Base-by-base conservation (phyloP, 2,888 invertebrate genomes). In the Spisula subtruncata region DNA sequence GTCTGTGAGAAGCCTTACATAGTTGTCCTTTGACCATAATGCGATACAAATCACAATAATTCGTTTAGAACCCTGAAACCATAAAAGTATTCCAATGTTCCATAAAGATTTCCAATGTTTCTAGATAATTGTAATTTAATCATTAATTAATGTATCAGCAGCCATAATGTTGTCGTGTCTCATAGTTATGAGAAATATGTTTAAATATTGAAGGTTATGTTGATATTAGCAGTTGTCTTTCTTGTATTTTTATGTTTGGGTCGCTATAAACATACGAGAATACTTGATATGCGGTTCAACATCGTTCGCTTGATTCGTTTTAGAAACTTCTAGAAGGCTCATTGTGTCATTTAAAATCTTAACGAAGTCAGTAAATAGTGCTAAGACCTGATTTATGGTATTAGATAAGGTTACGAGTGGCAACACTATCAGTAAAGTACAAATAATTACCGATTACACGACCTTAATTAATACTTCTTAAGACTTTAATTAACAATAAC, bases 281-380 rank as follows among this genome's bases (percentile, higher is more conserved):
- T 6, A 60, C n/a, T n/a, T 60, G 60, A n/a, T n/a, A 20, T 60
- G 20, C 60, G n/a, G 20, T n/a, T n/a, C n/a, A n/a, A 16, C 18
- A 5, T n/a, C n/a, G 20, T 60, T 8, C 48, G 5, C 8, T 5
- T 5, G 12, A 8, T 12, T 48, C 12, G 48, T 48, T n/a, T n/a
- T n/a, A n/a, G n/a, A n/a, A n/a, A n/a, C n/a, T n/a, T n/a, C n/a
- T n/a, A n/a, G n/a, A n/a, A n/a, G n/a, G n/a, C n/a, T 60, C n/a
- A 60, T 20, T n/a, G n/a, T n/a, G 18, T 20, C 60, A n/a, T 60
- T 60, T n/a, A 60, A 60, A 0, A 18, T 60, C n/a, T 20, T 60
- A 18, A 60, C n/a, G 18, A 60, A 60, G 60, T 60, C n/a, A 60
- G 60, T 60, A 20, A 60, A n/a, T n/a, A 60, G 60, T 60, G 60